These are phyloP conservation scores for Phasia obesa DNA, from an alignment of 2,888 invertebrate genomes.

Conservation along the genomic window DNA sequence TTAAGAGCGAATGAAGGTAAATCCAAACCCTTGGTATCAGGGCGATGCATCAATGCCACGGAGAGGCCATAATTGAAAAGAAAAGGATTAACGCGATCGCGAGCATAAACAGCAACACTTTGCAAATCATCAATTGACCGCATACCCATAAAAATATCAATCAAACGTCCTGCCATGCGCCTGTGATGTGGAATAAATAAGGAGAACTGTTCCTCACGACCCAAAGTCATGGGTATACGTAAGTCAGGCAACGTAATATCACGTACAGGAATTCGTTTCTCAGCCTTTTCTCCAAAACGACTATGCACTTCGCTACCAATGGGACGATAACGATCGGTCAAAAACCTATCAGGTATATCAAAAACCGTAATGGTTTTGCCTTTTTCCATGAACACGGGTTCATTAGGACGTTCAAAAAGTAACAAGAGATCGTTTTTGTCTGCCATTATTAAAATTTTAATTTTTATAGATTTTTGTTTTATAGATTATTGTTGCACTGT, in stretches of 20 bases:
- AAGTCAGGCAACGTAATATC: slow-evolving; percentile 87
- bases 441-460: slow-evolving; percentile 73
- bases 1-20: slow-evolving; percentile 86
- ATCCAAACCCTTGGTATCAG: slow-evolving; percentile 85
- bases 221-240: slow-evolving; percentile 85
- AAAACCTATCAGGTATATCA: slow-evolving; percentile 81
- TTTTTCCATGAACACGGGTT: slow-evolving; percentile 90
- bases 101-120: slow-evolving; percentile 86
- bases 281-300: slow-evolving; percentile 84
- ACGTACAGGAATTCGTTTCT: slow-evolving; percentile 84
- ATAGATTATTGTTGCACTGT: not conserved
- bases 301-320: slow-evolving; percentile 83
- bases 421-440: slow-evolving; percentile 85
- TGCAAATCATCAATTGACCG: slow-evolving; percentile 87
- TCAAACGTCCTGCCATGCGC: slow-evolving; percentile 86
- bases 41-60: slow-evolving; percentile 88
- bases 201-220: slow-evolving; percentile 87
- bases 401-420: slow-evolving; percentile 89
- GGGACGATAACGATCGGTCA: slow-evolving; percentile 84
- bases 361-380: slow-evolving; percentile 85
- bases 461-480: not conserved
- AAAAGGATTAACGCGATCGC: slow-evolving; percentile 89
- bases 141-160: slow-evolving; percentile 88
- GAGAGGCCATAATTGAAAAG: slow-evolving; percentile 91
- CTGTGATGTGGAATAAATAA: slow-evolving; percentile 88